phyloP scores from a whole-genome alignment of 2,797 vertebrate species.

The Enteromius unitaeniatus region DNA sequence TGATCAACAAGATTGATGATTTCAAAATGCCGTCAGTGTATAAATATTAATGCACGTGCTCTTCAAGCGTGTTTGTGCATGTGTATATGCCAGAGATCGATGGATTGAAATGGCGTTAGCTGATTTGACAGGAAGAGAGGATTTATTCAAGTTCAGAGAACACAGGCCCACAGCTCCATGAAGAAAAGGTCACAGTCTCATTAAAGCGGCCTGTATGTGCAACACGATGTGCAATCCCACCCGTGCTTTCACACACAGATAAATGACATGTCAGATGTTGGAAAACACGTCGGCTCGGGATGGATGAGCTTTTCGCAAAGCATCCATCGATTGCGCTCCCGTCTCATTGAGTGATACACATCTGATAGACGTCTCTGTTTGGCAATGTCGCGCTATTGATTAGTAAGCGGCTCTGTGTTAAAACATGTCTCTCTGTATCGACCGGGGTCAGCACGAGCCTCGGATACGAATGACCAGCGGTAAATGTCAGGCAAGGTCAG shows the following conservation, averaged over 20 bases:
- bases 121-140: conserved; percentile 42
- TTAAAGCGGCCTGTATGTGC: conserved; percentile 45
- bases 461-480: conserved; percentile 36
- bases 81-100: conserved; percentile 38
- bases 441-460: conserved; percentile 49
- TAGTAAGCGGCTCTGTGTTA: conserved; percentile 44
- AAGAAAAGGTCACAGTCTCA: conserved; percentile 59
- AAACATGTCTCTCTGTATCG: conserved; percentile 51
- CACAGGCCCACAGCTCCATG: conserved; percentile 22
- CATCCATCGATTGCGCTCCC: conserved; percentile 41
- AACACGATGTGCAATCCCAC: conserved; percentile 29
- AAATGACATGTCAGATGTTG: conserved; percentile 27
- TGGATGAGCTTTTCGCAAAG: conserved; percentile 41
- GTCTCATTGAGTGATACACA: conserved; percentile 37
- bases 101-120: conserved; percentile 29
- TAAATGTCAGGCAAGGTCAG: conserved; percentile 54
- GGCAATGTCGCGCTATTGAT: conserved; percentile 50
- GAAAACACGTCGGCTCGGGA: conserved; percentile 35
- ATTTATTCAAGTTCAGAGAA: conserved; percentile 55
- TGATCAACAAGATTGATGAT: neutral
- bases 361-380: conserved; percentile 51
- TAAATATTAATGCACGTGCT: conserved; percentile 27
- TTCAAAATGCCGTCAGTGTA: neutral
- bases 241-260: conserved; percentile 21
- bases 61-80: conserved; percentile 26